A percentile compares a stretch with the other conserved stretches of the same genome.
These are phyloP conservation scores for Agrotis clavis DNA, from an alignment of 2,888 invertebrate genomes.

Conservation along the genomic window DNA sequence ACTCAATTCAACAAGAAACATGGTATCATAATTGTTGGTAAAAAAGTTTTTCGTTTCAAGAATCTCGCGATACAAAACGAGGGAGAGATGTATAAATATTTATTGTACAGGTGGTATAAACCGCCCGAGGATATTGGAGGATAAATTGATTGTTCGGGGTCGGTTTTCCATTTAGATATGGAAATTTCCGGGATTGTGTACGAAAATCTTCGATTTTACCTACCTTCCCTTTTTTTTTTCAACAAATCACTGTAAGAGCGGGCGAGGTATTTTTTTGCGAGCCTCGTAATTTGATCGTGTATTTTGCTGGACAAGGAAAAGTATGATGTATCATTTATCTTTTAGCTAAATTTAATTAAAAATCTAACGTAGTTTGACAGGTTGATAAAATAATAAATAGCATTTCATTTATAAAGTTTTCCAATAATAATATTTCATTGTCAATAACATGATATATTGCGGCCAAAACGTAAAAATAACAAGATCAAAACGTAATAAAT, in stretches of 20 bases:
- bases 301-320: conserved; percentile 23
- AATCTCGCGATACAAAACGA: conserved; percentile 83
- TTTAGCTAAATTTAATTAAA: background rate
- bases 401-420: conserved; percentile 4
- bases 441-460: conserved; percentile 12
- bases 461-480: conserved; percentile 20
- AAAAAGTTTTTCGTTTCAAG: conserved; percentile 71
- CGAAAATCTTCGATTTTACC: conserved; percentile 89
- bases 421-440: conserved; percentile 6
- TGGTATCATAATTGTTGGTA: conserved; percentile 59
- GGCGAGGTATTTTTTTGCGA: conserved; percentile 69
- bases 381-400: background rate
- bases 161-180: conserved; percentile 92
- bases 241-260: conserved; percentile 86
- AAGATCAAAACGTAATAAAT: conserved; percentile 24
- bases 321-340: conserved; percentile 1
- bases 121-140: conserved; percentile 90
- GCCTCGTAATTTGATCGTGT: conserved; percentile 64
- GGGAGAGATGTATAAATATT: conserved; percentile 89
- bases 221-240: conserved; percentile 79
- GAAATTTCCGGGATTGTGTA: conserved; percentile 91
- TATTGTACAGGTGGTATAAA: conserved; percentile 91
- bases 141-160: conserved; percentile 91
- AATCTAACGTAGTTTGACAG: background rate
- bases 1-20: conserved; percentile 39